These are phyloP conservation scores for Lasius fuliginosus DNA, from an alignment of 2,888 invertebrate species.

Conservation along the genomic window DNA sequence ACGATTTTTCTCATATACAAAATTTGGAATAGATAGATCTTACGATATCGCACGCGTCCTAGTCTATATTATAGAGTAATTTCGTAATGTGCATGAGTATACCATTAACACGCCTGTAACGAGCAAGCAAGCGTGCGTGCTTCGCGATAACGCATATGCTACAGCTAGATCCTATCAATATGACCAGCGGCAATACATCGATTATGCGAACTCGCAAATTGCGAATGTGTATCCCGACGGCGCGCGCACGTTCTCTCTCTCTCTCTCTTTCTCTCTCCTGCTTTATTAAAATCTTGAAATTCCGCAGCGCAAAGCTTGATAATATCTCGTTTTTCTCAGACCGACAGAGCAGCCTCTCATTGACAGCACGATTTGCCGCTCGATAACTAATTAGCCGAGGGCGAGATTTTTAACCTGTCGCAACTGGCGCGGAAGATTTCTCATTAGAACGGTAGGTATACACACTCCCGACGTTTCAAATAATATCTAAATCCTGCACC, in stretches of 20 bases:
- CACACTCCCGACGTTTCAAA: slow-evolving; percentile 21
- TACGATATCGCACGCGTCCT: background rate
- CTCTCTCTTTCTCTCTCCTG: background rate
- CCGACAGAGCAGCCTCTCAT: slow-evolving; percentile 2
- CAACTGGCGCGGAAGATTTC: slow-evolving; percentile 41
- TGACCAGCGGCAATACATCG: slow-evolving; percentile 54
- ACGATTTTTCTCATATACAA: background rate
- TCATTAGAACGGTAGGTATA: slow-evolving; percentile 31
- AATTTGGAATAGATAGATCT: slow-evolving; percentile 4
- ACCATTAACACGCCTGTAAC: slow-evolving; percentile 41
- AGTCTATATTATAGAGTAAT: slow-evolving; percentile 16
- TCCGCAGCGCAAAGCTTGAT: slow-evolving; percentile 17
- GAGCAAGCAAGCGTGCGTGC: slow-evolving; percentile 28
- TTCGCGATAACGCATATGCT: slow-evolving; percentile 32
- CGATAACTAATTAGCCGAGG: slow-evolving; percentile 49
- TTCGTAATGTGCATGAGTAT: slow-evolving; percentile 37
- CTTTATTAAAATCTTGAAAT: slow-evolving; percentile 50
- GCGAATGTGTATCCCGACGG: slow-evolving; percentile 16
- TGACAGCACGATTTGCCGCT: slow-evolving; percentile 37
- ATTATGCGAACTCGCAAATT: slow-evolving; percentile 52
- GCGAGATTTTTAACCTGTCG: slow-evolving; percentile 32
- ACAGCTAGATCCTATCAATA: slow-evolving; percentile 30
- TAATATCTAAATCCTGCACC: slow-evolving; percentile 50
- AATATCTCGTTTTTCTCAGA: slow-evolving; percentile 9
- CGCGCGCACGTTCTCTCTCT: background rate